Percentiles rank a stretch among this genome's conserved stretches.
Conservation (phyloP, 2,113 vertebrate species). For the human region DNA sequence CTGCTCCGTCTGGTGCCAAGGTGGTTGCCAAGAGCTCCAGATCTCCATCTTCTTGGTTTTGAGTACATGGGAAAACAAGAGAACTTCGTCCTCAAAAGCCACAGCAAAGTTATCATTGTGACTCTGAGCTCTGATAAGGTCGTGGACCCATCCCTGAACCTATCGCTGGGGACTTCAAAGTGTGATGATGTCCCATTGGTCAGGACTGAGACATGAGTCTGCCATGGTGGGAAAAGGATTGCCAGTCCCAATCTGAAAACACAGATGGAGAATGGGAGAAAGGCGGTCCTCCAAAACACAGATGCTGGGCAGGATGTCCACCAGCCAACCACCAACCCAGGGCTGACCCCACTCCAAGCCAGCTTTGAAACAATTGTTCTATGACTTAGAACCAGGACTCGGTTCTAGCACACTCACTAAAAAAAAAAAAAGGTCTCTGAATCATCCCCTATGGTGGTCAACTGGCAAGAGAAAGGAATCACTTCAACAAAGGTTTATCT, state of each 20-base stretch:
- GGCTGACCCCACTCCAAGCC: background rate
- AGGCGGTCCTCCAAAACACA: background rate
- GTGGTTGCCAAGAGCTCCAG: background rate
- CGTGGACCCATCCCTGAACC: background rate
- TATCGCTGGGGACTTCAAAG: background rate
- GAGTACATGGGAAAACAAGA: background rate
- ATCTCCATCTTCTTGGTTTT: background rate
- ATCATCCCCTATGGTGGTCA: too few relatives aligned
- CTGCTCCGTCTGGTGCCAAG: background rate
- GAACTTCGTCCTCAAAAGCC: background rate
- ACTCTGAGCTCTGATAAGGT: background rate
- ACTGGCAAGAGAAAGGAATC: background rate
- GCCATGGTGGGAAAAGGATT: background rate
- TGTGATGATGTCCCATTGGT: background rate
- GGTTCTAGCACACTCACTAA: background rate
- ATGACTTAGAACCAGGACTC: too few relatives aligned
- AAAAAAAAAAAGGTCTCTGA: background rate
- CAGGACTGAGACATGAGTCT: background rate
- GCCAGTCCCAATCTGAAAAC: background rate
- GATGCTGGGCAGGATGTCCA: rapidly evolving
- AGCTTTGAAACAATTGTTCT: background rate
- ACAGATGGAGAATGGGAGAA: background rate
- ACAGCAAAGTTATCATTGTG: background rate
- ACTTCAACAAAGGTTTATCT: background rate
- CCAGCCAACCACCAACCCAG: rapidly evolving